A percentile compares a stretch with the other conserved stretches of the same genome.
phyloP scores from a whole-genome alignment of 2,113 vertebrate species.

The Donacobius atricapilla region DNA sequence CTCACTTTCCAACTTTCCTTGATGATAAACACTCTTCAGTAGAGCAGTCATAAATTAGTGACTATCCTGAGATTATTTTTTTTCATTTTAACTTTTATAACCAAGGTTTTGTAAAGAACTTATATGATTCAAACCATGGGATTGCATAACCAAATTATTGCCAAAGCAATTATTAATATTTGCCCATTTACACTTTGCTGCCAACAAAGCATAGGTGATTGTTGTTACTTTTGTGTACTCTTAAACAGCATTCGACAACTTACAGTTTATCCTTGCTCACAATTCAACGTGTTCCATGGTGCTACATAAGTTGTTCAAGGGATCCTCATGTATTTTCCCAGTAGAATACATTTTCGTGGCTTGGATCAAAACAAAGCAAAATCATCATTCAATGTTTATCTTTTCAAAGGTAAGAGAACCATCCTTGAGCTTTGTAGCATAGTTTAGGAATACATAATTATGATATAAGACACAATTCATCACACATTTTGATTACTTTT shows the following conservation, averaged over 20 bases:
- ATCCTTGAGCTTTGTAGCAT: background rate
- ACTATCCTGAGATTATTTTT: background rate
- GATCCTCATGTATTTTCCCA: background rate
- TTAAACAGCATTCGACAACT: background rate
- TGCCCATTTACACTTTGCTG: background rate
- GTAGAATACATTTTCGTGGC: background rate
- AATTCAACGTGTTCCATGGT: background rate
- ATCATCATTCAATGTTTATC: accelerated
- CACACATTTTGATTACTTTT: background rate
- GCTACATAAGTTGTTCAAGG: background rate
- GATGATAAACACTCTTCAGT: background rate
- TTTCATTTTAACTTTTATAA: background rate
- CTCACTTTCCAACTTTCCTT: background rate
- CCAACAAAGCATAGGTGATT: background rate
- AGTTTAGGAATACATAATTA: background rate
- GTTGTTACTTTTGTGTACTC: background rate
- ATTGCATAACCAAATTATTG: background rate
- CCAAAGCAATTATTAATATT: background rate
- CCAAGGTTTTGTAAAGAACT: background rate
- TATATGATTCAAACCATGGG: background rate
- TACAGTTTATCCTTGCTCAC: background rate
- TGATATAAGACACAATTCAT: background rate
- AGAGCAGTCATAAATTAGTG: background rate
- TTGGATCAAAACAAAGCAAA: background rate
- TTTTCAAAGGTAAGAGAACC: background rate